Base-by-base conservation (phyloP, 2,113 vertebrate species). In the Mohoua ochrocephala region DNA sequence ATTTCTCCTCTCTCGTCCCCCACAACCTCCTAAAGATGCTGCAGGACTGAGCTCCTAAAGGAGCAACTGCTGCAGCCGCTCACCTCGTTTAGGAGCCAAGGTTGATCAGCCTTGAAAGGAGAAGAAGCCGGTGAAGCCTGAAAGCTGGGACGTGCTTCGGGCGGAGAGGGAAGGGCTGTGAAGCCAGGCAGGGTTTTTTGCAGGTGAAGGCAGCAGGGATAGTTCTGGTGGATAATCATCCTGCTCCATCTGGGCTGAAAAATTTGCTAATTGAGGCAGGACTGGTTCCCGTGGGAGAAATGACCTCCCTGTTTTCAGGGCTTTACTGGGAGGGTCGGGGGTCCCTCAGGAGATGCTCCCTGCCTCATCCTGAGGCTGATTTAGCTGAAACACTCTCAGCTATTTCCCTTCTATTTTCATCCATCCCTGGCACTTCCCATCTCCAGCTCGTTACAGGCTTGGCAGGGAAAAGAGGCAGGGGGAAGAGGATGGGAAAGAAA, bases 231-330 rank as follows among this genome's bases (percentile, higher is more conserved):
- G 65, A 68, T 73, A 83, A 94, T 94, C 37, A 76, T 70, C 57
- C 74, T 14, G 57, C 45, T 94, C 78, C 53, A 35, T 56, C 87
- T 41, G 70, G 70, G 49, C 78, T 87, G 84, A 41, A 79, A 70
- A 63, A 8, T 52, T 59, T 87, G 59, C 37, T 87, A 69, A 76
- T 88, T 93, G 87, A 83, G 88, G 57, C 65, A 89, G 78, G 90
- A 68, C 52, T 75, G 35, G 53, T 65, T 70, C 65, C 41, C 15
- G 2, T 4, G 4, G 57, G 52, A 85, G 65, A 73, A 91, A 71
- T 5, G 49, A 26, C 44, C n/a, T 71, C 63, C 15, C 31, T 90
- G 53, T 31, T 85, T 61, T 10, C 57, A 37, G 57, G 14, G 53
- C 65, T 41, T 35, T 18, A 2, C 37, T 45, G 28, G 13, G 5